phyloP scores from a whole-genome alignment of 2,113 vertebrate genomes.

The Plecturocebus donacophilus region DNA sequence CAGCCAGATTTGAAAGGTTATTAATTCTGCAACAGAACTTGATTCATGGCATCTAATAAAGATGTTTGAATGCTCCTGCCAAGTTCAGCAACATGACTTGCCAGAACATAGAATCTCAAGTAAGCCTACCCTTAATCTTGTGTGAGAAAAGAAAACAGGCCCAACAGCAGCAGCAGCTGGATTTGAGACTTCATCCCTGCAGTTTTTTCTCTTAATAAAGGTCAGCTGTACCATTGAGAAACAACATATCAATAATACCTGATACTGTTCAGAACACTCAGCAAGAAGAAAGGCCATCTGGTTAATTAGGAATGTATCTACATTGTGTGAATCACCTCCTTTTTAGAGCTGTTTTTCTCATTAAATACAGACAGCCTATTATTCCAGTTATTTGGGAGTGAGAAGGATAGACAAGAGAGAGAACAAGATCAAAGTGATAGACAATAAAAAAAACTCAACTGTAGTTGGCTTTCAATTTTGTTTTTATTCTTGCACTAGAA shows the following conservation, averaged over 20 bases:
- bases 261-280: not conserved
- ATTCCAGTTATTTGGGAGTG: not conserved
- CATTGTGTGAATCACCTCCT: not conserved
- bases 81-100: constrained; percentile 68
- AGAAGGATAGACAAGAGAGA: not conserved
- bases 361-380: not conserved
- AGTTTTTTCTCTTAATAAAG: not conserved
- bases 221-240: not conserved
- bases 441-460: not conserved
- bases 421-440: not conserved
- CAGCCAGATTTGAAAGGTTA: constrained; percentile 42
- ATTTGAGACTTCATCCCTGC: not conserved
- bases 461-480: constrained; percentile 35
- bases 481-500: constrained; percentile 60
- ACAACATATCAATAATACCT: not conserved
- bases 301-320: not conserved
- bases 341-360: not conserved
- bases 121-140: constrained; percentile 70
- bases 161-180: not conserved
- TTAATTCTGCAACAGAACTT: constrained; percentile 62
- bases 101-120: constrained; percentile 66
- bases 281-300: not conserved
- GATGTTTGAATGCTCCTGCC: constrained; percentile 66
- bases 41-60: constrained; percentile 76
- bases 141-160: constrained; percentile 68